These are phyloP conservation scores for Drosophila triauraria DNA, from an alignment of 1,140 invertebrate genomes.

Conservation along the genomic window DNA sequence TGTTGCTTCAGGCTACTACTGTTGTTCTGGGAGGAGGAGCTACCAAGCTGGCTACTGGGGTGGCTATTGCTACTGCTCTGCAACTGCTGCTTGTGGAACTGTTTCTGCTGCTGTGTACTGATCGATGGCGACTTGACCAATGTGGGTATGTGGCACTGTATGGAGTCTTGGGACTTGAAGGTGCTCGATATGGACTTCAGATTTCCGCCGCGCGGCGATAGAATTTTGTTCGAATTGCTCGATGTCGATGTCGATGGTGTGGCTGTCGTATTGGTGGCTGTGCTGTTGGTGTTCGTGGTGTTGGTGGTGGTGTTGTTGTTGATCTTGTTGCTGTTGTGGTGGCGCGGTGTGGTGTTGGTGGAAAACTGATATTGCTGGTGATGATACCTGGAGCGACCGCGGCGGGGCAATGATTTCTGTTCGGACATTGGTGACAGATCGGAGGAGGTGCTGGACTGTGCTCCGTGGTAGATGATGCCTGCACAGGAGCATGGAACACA, in stretches of 20 bases:
- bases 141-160: conserved; percentile 84
- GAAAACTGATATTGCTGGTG: conserved; percentile 85
- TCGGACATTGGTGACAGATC: conserved; percentile 92
- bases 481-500: conserved; percentile 50
- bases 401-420: conserved; percentile 90
- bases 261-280: conserved; percentile 61
- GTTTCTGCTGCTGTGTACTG: conserved; percentile 83
- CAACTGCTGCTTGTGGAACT: conserved; percentile 69
- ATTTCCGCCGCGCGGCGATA: conserved; percentile 82
- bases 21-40: conserved; percentile 46
- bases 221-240: conserved; percentile 74
- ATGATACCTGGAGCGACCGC: conserved; percentile 89
- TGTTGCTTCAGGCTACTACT: conserved; percentile 80
- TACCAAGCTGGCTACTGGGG: conserved; percentile 39
- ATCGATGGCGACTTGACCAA: conserved; percentile 84
- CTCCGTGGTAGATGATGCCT: conserved; percentile 91
- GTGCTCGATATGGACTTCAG: conserved; percentile 83
- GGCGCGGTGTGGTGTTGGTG: conserved; percentile 85
- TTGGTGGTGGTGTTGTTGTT: conserved; percentile 69
- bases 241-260: conserved; percentile 59
- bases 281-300: conserved; percentile 63
- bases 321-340: conserved; percentile 84
- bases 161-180: conserved; percentile 85
- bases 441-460: conserved; percentile 91
- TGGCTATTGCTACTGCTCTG: conserved; percentile 39